Conservation (phyloP, 2,888 invertebrate species). For the Polyploca ridens region DNA sequence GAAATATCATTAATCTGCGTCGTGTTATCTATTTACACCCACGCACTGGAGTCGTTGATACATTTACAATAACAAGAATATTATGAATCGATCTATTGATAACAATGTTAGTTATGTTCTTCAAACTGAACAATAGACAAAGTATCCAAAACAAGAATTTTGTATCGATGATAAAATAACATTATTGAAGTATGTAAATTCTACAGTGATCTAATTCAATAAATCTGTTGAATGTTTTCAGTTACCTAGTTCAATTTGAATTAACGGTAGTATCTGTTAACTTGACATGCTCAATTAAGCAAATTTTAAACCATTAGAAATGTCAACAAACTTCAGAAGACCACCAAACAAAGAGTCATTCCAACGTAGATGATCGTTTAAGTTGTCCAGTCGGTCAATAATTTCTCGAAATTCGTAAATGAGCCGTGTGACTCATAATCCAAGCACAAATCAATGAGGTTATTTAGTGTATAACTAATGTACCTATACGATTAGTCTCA, state of each 20-base stretch:
- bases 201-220: background rate
- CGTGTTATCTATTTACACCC: conserved; percentile 45
- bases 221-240: background rate
- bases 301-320: conserved; percentile 2
- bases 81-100: background rate
- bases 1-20: conserved; percentile 47
- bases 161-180: no score
- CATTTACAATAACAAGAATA: conserved; percentile 13
- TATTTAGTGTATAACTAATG: conserved; percentile 46
- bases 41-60: conserved; percentile 32
- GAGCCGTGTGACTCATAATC: conserved; percentile 49
- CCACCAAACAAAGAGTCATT: conserved; percentile 18
- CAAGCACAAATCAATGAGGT: conserved; percentile 47
- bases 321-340: conserved; percentile 1
- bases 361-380: conserved; percentile 27
- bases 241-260: background rate
- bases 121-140: background rate
- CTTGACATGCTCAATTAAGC: conserved; percentile 4
- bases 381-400: conserved; percentile 35
- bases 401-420: conserved; percentile 48
- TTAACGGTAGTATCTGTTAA: background rate
- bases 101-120: background rate
- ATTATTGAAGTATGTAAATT: background rate
- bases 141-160: background rate
- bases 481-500: conserved; percentile 46